Evolutionary conservation across 2,113 vertebrate genomes (phyloP), one percentile per base, ranked within the genome.

Genomic region (Chaetodon trifascialis): DNA sequence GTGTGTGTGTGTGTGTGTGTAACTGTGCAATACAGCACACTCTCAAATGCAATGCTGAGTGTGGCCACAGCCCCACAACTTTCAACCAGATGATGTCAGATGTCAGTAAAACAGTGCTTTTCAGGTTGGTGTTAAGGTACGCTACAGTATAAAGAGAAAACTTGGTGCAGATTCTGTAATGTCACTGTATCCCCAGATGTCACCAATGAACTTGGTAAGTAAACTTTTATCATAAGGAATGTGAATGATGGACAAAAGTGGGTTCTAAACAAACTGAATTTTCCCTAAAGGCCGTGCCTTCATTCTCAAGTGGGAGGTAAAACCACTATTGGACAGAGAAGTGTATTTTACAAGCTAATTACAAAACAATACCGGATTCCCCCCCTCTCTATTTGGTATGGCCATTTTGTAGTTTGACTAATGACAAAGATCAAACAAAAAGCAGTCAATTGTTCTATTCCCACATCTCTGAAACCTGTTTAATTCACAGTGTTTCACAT

Each of bases 401-500:
- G 15, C 0, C n/a, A 7, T 71, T 64, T 75, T 46, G 38, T 42
- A 19, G 5, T n/a, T 71, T 47, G 1, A 59, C 59, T 47, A 69
- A 74, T 21, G 34, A n/a, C 30, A 19, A 2, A 66, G 17, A 38
- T 68, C 47, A 54, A 69, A 59, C 14, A 21, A 34, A 34, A 65
- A 64, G 58, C 19, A 21, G 19, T 47, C n/a, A 2, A 72, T 58
- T 49, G 25, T 66, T 86, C 47, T 54, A 15, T 19, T 55, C 38
- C 0, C 0, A 56, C 21, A 52, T 62, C 46, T 42, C 55, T 62
- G 65, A 51, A 60, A 79, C 59, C 17, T 66, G 70, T 72, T 88
- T 62, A 55, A 81, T 59, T 81, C 68, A 74, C n/a, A 58, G 11
- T 40, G 56, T 36, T 63, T 75, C 74, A 67, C 54, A 74, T 60